phyloP scores from a whole-genome alignment of 2,113 vertebrate species.

The Dasyornis broadbenti region DNA sequence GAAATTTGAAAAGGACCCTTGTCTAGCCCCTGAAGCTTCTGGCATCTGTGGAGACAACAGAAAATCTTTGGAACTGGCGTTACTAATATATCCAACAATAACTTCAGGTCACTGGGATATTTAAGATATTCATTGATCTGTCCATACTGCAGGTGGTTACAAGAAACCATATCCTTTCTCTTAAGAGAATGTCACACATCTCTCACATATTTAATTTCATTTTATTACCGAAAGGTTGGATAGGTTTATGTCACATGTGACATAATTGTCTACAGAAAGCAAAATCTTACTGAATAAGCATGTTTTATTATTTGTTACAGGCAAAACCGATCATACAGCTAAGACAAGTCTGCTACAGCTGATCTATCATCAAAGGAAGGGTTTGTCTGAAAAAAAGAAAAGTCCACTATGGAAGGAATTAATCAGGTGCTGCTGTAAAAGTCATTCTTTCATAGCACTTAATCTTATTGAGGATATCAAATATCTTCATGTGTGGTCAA shows the following conservation, averaged over 20 bases:
- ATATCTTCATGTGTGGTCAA: slow-evolving; percentile 6
- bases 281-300: not conserved
- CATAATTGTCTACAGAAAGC: not conserved
- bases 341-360: not conserved
- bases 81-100: not conserved
- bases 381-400: not conserved
- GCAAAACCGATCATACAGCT: not conserved
- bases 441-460: not conserved
- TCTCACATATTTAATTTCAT: not conserved
- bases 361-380: not conserved
- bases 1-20: slow-evolving; percentile 57
- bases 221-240: not conserved
- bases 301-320: not conserved
- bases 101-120: not conserved
- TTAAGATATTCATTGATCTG: not conserved
- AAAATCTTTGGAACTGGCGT: not conserved
- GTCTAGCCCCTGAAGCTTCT: slow-evolving; percentile 3
- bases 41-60: not conserved
- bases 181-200: not conserved
- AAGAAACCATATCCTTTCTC: not conserved
- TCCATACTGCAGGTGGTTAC: not conserved
- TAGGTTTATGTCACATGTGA: not conserved
- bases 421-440: not conserved
- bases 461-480: not conserved
- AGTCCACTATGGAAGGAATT: not conserved